Percentiles rank a stretch among this genome's conserved stretches.
phyloP scores from a whole-genome alignment of 2,113 vertebrate genomes.

The Thymallus thymallus region DNA sequence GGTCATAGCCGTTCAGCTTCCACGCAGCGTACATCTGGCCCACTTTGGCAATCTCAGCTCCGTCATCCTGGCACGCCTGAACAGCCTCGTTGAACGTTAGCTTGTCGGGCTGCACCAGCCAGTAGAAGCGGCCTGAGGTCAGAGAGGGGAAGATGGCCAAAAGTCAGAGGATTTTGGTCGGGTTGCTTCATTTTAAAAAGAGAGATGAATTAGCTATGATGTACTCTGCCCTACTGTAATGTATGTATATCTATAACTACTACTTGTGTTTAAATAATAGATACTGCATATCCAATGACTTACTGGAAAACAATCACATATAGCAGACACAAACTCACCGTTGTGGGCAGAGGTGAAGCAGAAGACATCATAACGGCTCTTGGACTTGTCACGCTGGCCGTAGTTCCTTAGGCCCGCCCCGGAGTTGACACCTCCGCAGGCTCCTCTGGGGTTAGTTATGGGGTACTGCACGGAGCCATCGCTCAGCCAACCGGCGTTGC shows the following conservation, averaged over 20 bases:
- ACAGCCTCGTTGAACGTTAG: conserved; percentile 86
- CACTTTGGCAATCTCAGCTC: conserved; percentile 89
- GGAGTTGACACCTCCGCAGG: conserved; percentile 83
- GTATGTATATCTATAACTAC: no score
- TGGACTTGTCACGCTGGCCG: conserved; percentile 82
- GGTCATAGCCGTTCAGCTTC: conserved; percentile 90
- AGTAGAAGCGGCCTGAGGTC: conserved; percentile 84
- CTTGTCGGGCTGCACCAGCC: conserved; percentile 85
- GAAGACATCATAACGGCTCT: conserved; percentile 86
- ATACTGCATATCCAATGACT: no score
- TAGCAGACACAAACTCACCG: conserved; percentile 68
- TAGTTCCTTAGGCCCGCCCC: conserved; percentile 88
- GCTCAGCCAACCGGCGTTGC: conserved; percentile 93
- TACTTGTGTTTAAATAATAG: no score
- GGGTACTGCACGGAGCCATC: conserved; percentile 93
- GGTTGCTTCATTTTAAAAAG: not conserved
- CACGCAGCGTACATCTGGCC: conserved; percentile 92
- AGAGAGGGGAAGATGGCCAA: not conserved
- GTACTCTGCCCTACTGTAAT: no score
- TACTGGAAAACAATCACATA: not conserved
- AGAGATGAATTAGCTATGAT: no score
- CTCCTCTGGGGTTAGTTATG: conserved; percentile 85
- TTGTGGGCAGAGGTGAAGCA: conserved; percentile 83
- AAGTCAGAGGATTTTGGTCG: not conserved
- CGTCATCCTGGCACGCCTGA: conserved; percentile 82